Evolutionary conservation across 2,888 invertebrate genomes (phyloP).

Genomic region (Pimpla rufipes): DNA sequence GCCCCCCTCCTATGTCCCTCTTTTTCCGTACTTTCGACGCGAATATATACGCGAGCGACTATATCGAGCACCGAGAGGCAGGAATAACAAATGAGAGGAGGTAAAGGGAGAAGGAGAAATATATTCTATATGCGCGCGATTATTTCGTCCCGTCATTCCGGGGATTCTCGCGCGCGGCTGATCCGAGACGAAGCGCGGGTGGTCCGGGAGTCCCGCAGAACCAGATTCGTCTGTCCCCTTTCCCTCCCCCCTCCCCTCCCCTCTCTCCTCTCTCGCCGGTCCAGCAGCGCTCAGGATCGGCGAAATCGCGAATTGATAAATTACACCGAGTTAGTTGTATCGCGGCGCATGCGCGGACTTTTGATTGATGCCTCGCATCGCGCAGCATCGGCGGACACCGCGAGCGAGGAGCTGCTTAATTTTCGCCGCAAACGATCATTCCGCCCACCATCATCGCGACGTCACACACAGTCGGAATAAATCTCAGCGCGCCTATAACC

Average conservation of each 20-base stretch:
- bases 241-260: background rate
- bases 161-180: slow-evolving; percentile 58
- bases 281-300: slow-evolving; percentile 57
- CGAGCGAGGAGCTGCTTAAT: slow-evolving; percentile 3
- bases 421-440: background rate
- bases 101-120: background rate
- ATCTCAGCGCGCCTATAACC: too few species aligned
- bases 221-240: slow-evolving; percentile 56
- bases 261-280: too few species aligned
- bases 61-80: slow-evolving; percentile 25
- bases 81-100: background rate
- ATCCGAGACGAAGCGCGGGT: slow-evolving; percentile 61
- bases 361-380: slow-evolving; percentile 69
- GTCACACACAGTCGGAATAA: too few species aligned
- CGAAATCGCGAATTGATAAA: slow-evolving; percentile 74
- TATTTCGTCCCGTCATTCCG: slow-evolving; percentile 66
- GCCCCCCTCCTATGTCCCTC: background rate
- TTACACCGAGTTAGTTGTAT: slow-evolving; percentile 72
- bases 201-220: slow-evolving; percentile 56
- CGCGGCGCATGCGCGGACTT: slow-evolving; percentile 61
- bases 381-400: background rate
- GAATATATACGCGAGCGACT: slow-evolving; percentile 42
- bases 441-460: too few species aligned
- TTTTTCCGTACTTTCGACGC: slow-evolving; percentile 7
- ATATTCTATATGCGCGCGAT: slow-evolving; percentile 44